A percentile compares a stretch with the other conserved stretches of the same genome.
These are phyloP conservation scores for Penaeus japonicus DNA, from an alignment of 1,140 invertebrate genomes.

Conservation along the genomic window DNA sequence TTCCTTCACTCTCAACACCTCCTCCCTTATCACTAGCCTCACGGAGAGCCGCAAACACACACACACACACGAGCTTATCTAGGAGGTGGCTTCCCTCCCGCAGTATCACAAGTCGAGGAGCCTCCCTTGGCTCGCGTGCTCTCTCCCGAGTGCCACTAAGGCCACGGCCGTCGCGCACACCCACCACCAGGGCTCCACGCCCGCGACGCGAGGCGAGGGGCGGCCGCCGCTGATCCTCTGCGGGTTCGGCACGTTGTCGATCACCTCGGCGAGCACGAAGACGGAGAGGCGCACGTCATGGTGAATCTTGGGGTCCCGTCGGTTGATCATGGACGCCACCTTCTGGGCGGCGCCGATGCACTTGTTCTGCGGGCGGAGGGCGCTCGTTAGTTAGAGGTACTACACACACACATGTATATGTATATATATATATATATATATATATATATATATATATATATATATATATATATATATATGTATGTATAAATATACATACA, in stretches of 20 bases:
- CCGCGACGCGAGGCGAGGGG: neutral
- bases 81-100: neutral
- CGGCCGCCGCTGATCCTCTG: constrained; percentile 37
- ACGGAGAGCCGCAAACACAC: neutral
- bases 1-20: too few species aligned
- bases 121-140: neutral
- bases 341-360: constrained; percentile 6
- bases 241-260: constrained; percentile 54
- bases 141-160: neutral
- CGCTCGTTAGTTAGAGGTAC: neutral
- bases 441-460: constrained; percentile 37
- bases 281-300: constrained; percentile 57
- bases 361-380: neutral
- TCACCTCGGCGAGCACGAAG: constrained; percentile 56
- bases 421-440: constrained; percentile 41
- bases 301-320: constrained; percentile 33
- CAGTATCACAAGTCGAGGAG: neutral
- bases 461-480: constrained; percentile 19
- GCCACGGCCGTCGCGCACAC: constrained; percentile 3
- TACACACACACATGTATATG: constrained; percentile 24
- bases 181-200: constrained; percentile 32
- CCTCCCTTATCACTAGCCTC: too few species aligned
- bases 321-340: constrained; percentile 49
- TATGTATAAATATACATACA: constrained; percentile 13
- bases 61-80: neutral